A percentile compares a stretch with the other conserved stretches of the same genome.
These are phyloP conservation scores for Cyclargus thomasi DNA, from an alignment of 1,140 invertebrate genomes.

Conservation along the genomic window DNA sequence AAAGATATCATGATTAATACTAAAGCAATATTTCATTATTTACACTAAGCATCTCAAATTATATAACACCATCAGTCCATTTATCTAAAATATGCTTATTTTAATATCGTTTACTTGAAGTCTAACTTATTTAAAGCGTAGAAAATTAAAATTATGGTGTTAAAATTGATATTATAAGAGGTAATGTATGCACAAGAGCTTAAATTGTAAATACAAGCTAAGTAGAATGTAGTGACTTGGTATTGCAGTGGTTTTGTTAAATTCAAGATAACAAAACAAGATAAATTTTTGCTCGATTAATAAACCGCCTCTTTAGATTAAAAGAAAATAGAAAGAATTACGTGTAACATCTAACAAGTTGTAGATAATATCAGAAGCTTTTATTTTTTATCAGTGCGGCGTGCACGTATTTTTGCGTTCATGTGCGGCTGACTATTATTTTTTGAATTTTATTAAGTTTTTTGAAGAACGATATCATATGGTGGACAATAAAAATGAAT, in stretches of 20 bases:
- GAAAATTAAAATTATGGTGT: neutral
- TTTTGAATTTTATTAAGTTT: neutral
- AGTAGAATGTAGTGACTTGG: neutral
- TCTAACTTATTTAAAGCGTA: neutral
- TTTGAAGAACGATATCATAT: neutral
- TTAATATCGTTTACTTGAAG: neutral
- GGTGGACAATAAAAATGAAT: constrained; percentile 1
- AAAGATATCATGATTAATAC: neutral
- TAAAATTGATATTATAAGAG: neutral
- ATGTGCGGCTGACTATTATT: too few relatives aligned
- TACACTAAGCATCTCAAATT: neutral
- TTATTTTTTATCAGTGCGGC: too few relatives aligned
- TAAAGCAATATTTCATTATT: neutral
- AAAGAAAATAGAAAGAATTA: too few relatives aligned
- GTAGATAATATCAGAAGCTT: too few relatives aligned
- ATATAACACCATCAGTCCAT: neutral
- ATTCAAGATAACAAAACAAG: neutral
- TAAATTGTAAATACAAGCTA: neutral
- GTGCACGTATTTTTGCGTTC: too few relatives aligned
- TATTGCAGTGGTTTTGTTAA: neutral
- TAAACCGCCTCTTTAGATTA: too few relatives aligned
- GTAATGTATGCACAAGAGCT: constrained; percentile 12
- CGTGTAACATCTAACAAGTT: too few relatives aligned
- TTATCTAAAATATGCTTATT: neutral
- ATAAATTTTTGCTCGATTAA: too few relatives aligned